These are phyloP conservation scores for Ceratina australensis DNA, from an alignment of 1,140 invertebrate genomes.

Conservation along the genomic window DNA sequence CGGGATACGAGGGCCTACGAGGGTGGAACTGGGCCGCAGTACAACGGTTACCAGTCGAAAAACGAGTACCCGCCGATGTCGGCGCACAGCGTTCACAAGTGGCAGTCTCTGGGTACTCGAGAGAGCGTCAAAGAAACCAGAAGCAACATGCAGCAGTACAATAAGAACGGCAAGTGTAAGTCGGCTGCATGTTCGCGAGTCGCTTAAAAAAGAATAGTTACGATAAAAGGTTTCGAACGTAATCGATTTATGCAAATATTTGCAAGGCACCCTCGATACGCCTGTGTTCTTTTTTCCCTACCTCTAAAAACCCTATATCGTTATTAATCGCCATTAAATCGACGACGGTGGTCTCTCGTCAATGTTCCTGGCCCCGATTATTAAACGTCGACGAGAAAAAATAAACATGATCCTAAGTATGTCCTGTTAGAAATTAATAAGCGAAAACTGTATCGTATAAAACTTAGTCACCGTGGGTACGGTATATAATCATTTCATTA, in stretches of 20 bases:
- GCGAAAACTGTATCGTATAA: too few species aligned
- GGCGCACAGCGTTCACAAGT: conserved; percentile 71
- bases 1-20: conserved; percentile 60
- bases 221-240: conserved; percentile 7
- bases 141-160: conserved; percentile 62
- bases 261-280: background rate
- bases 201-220: too few species aligned
- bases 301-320: conserved; percentile 20
- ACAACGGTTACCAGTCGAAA: conserved; percentile 69
- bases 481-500: too few species aligned
- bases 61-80: conserved; percentile 74
- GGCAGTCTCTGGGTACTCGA: conserved; percentile 72
- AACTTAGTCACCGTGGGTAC: too few species aligned
- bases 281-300: background rate
- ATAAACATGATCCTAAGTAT: too few species aligned
- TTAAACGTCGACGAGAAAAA: background rate
- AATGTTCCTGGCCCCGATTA: conserved; percentile 34
- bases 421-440: too few species aligned
- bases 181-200: conserved; percentile 2
- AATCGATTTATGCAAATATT: conserved; percentile 59
- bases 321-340: conserved; percentile 60
- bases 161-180: conserved; percentile 69
- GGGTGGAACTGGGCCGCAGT: conserved; percentile 59
- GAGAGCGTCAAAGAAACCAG: conserved; percentile 72
- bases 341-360: conserved; percentile 52